Evolutionary conservation across 2,888 invertebrate genomes (phyloP), one percentile per base, ranked within the genome.

Genomic region (Sarcophaga variegata): DNA sequence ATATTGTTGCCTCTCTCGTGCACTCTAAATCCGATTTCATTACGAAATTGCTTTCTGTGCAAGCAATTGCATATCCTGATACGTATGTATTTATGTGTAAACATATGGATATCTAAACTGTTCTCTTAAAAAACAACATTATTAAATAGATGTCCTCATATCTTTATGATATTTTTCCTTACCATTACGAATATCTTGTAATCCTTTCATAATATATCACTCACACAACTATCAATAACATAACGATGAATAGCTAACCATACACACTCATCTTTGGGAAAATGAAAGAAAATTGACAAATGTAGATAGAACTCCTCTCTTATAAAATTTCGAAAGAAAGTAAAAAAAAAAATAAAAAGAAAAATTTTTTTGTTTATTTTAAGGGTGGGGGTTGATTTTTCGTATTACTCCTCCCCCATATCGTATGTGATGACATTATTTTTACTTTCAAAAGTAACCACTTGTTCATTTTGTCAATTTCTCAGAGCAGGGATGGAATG

Each of bases 111-210:
- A 54, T 54, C 17, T 54, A 54, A 54, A 54, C 17, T 54, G 54
- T 17, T 54, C 54, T 54, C 17, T 17, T 12, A 12, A 67, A 25
- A 4, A 75, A 66, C 11, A 45, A 72, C 20, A 67, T 72, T 67
- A 67, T 78, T 78, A 75, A 47, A 37, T 60, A 63, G n/a, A 77
- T 77, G 62, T 67, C 45, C 72, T 77, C 4, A 63, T 66, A 76
- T 81, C 70, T 47, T 76, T 71, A 76, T 80, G 10, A 80, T 66
- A 70, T 71, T 63, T 49, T 54, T 54, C 17, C 54, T 17, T 14
- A 17, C 17, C 17, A 54, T 54, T 14, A 66, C 17, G 59, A 71
- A 76, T 80, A 80, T 77, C 60, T 47, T 67, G 62, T 81, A 72
- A 80, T 62, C 37, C 14, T 45, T 85, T 77, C 37, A 72, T 45